Percentiles rank a stretch among this genome's conserved stretches.
phyloP scores from a whole-genome alignment of 2,888 invertebrate species.

The Latrodectus hesperus region DNA sequence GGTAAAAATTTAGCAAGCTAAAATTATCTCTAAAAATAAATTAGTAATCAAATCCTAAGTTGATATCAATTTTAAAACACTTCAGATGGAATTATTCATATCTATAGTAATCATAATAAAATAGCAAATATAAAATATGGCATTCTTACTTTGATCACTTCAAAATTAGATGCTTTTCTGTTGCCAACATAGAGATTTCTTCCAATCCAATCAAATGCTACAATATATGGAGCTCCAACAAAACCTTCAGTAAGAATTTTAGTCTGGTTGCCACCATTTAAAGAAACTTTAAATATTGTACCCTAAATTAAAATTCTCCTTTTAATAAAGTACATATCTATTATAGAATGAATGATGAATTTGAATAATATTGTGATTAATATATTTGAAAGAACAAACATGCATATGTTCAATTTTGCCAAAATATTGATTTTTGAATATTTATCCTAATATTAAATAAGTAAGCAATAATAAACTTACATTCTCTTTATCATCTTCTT shows the following conservation, averaged over 20 bases:
- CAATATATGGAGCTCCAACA: constrained; percentile 90
- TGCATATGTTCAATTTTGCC: not conserved
- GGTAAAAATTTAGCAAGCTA: too few relatives aligned
- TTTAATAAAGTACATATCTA: not conserved
- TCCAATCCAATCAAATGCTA: constrained; percentile 98
- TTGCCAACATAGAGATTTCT: constrained; percentile 95
- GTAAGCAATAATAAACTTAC: constrained; percentile 76
- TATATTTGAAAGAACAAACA: not conserved
- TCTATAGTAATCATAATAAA: too few relatives aligned
- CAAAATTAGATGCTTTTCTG: constrained; percentile 90
- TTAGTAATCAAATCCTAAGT: too few relatives aligned
- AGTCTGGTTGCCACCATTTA: constrained; percentile 88
- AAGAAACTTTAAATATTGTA: constrained; percentile 88
- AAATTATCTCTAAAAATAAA: too few relatives aligned
- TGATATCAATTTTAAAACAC: too few relatives aligned
- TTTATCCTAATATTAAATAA: too few relatives aligned
- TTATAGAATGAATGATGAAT: not conserved
- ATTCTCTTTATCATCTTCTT: constrained; percentile 81
- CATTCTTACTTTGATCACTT: constrained; percentile 81
- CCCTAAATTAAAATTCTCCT: constrained; percentile 78
- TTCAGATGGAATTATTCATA: too few relatives aligned
- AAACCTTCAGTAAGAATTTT: constrained; percentile 89
- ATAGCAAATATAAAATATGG: not conserved
- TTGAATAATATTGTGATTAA: not conserved
- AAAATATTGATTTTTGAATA: too few relatives aligned